A percentile compares a stretch with the other conserved stretches of the same genome.
phyloP scores from a whole-genome alignment of 2,113 vertebrate genomes.

The Oryzias celebensis region DNA sequence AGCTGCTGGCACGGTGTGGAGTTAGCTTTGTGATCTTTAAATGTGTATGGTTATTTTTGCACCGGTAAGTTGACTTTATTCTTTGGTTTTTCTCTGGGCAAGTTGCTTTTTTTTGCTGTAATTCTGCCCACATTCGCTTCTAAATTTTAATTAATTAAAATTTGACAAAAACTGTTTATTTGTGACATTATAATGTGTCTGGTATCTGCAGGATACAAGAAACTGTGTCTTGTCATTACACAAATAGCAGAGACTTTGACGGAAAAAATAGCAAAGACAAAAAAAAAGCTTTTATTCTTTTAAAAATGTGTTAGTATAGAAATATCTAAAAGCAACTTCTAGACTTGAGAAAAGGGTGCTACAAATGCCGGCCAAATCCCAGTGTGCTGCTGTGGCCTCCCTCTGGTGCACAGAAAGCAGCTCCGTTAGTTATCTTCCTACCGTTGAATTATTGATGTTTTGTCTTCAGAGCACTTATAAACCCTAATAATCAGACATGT shows the following conservation, averaged over 20 bases:
- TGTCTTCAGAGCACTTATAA: conserved; percentile 53
- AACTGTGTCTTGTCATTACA: not conserved
- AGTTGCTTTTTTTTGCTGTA: not conserved
- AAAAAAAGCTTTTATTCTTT: not conserved
- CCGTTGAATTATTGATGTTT: conserved; percentile 74
- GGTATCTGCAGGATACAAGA: not conserved
- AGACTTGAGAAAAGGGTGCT: conserved; percentile 1
- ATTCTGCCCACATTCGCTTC: not conserved
- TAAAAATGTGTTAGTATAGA: not conserved
- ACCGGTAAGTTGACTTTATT: conserved; percentile 66
- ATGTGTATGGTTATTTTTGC: conserved; percentile 81
- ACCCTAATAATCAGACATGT: conserved; percentile 35
- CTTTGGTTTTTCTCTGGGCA: not conserved
- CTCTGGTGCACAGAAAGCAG: conserved; percentile 56
- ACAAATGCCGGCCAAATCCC: conserved; percentile 9
- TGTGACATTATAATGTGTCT: not conserved
- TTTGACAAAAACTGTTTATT: not conserved
- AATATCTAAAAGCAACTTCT: not conserved
- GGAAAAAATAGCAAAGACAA: not conserved
- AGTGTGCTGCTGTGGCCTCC: conserved; percentile 53
- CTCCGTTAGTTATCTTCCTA: conserved; percentile 59
- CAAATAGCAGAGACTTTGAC: not conserved
- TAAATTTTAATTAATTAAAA: not conserved
- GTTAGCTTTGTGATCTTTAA: conserved; percentile 64
- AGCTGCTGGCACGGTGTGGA: conserved; percentile 29